phyloP scores from a whole-genome alignment of 2,113 vertebrate species.

The Seriola dumerili region DNA sequence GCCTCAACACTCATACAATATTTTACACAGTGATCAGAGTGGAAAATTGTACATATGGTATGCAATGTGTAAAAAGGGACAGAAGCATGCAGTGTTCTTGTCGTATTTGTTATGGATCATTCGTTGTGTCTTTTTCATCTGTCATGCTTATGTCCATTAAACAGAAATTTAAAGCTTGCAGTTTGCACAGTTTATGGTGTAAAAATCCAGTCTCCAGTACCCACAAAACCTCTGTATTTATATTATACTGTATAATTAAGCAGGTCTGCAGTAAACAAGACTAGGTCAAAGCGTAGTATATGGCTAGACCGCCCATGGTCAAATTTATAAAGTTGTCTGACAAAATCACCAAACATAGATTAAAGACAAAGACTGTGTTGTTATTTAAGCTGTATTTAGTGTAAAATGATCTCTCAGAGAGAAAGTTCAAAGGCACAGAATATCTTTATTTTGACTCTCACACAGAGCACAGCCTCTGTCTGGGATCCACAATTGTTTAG shows the following conservation, averaged over 20 bases:
- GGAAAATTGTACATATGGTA: not conserved
- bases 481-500: no score
- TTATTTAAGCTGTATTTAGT: no score
- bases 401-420: no score
- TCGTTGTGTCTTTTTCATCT: slow-evolving; percentile 7
- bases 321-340: no score
- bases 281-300: no score
- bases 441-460: no score
- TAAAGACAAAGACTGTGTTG: no score
- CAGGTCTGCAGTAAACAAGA: not conserved
- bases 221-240: not conserved
- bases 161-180: not conserved
- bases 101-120: slow-evolving; percentile 18
- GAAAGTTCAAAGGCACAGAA: no score
- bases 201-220: not conserved
- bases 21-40: not conserved
- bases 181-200: no score
- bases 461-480: no score
- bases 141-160: slow-evolving; percentile 20
- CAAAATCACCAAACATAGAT: no score
- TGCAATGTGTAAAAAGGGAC: not conserved
- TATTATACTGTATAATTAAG: not conserved
- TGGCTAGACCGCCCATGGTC: no score
- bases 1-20: not conserved
- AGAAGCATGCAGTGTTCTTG: slow-evolving; percentile 7